Conservation (phyloP, 2,797 vertebrate species). For the Myioborus miniatus region DNA sequence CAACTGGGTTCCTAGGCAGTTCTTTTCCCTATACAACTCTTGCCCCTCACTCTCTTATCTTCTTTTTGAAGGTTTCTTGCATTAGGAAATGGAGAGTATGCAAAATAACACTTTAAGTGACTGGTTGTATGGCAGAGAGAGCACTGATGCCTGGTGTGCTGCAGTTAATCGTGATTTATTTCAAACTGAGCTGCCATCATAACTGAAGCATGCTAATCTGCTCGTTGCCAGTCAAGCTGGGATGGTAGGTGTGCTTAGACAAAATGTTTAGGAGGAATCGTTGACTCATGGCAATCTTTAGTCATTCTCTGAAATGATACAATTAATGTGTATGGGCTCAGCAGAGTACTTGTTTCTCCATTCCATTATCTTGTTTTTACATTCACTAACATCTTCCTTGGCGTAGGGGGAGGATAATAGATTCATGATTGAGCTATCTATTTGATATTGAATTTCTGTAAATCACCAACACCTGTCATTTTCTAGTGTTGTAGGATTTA, state of each 20-base stretch:
- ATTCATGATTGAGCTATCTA: conserved; percentile 26
- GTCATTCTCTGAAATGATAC: conserved; percentile 48
- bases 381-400: not conserved
- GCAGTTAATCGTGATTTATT: not conserved
- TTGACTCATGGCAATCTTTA: conserved; percentile 63
- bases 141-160: not conserved
- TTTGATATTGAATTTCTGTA: conserved; percentile 10
- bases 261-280: conserved; percentile 53
- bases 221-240: conserved; percentile 46
- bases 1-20: not conserved
- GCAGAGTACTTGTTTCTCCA: conserved; percentile 37
- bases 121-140: not conserved
- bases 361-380: conserved; percentile 41
- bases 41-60: not conserved
- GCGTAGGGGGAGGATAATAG: not conserved
- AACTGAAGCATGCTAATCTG: conserved; percentile 33
- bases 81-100: not conserved
- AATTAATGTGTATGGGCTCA: conserved; percentile 34
- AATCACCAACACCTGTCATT: conserved; percentile 24
- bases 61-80: not conserved
- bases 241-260: conserved; percentile 52
- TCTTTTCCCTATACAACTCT: not conserved
- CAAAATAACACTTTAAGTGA: not conserved
- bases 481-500: not conserved
- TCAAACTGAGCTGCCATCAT: conserved; percentile 15